Conservation (phyloP, 2,888 invertebrate species). For the Hermaeophaga mercurialis region DNA sequence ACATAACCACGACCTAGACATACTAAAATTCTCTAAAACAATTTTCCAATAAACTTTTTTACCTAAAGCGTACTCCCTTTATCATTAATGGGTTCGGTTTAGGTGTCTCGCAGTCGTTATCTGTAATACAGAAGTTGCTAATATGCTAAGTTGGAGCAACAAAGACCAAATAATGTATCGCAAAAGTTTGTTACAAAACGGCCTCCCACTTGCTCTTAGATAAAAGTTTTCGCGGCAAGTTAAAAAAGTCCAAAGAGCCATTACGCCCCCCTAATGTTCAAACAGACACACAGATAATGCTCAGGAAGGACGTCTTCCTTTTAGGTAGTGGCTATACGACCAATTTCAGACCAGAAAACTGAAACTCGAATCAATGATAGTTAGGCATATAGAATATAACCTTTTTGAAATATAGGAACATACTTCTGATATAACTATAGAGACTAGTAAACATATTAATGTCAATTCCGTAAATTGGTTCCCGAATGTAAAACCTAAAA, state of each 20-base stretch:
- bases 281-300: constrained; percentile 48
- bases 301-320: constrained; percentile 45
- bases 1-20: no score
- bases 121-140: constrained; percentile 25
- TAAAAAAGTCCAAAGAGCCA: constrained; percentile 50
- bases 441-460: no score
- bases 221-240: constrained; percentile 49
- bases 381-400: no score
- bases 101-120: background rate
- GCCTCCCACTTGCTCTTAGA: constrained; percentile 39
- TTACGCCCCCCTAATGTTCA: constrained; percentile 48
- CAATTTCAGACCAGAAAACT: no score
- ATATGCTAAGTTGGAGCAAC: constrained; percentile 34
- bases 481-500: no score
- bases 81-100: background rate
- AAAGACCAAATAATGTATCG: constrained; percentile 38
- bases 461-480: no score
- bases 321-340: constrained; percentile 35
- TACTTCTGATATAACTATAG: no score
- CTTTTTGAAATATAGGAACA: no score
- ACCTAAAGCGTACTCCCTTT: background rate
- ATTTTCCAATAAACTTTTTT: background rate
- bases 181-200: constrained; percentile 38
- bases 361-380: no score
- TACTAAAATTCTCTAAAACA: no score